phyloP scores from a whole-genome alignment of 1,140 invertebrate genomes.

The Harpegnathos saltator region DNA sequence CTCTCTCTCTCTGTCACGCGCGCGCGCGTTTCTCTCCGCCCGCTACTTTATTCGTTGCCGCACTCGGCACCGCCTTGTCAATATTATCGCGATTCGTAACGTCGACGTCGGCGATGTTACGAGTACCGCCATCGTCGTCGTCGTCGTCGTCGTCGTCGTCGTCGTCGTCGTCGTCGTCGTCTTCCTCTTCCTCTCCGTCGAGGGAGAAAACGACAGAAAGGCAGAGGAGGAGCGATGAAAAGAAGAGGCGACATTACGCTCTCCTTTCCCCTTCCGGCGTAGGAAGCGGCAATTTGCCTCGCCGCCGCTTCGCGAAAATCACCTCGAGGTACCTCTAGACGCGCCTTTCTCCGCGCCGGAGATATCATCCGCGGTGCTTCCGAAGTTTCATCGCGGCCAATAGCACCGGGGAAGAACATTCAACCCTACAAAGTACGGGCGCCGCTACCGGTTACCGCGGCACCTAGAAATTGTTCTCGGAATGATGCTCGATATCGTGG shows the following conservation, averaged over 20 bases:
- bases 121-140: constrained; percentile 4
- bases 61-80: constrained; percentile 64
- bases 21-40: constrained; percentile 24
- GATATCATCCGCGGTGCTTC: constrained; percentile 45
- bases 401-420: constrained; percentile 40
- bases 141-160: constrained; percentile 2
- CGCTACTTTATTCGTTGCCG: constrained; percentile 52
- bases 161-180: constrained; percentile 7
- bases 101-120: constrained; percentile 54
- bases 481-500: constrained; percentile 61
- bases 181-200: no score
- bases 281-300: constrained; percentile 61
- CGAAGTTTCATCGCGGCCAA: constrained; percentile 55
- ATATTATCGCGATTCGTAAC: constrained; percentile 71
- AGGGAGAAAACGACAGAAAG: constrained; percentile 45
- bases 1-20: no score
- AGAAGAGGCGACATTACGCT: constrained; percentile 59
- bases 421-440: constrained; percentile 46
- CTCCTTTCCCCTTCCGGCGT: constrained; percentile 51
- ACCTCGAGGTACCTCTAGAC: constrained; percentile 45
- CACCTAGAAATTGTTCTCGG: constrained; percentile 34
- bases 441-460: constrained; percentile 9
- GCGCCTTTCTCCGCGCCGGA: constrained; percentile 40
- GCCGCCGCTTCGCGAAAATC: constrained; percentile 55
- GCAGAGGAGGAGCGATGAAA: constrained; percentile 54